Evolutionary conservation across 2,797 vertebrate genomes (phyloP).

Genomic region (Luscinia luscinia): DNA sequence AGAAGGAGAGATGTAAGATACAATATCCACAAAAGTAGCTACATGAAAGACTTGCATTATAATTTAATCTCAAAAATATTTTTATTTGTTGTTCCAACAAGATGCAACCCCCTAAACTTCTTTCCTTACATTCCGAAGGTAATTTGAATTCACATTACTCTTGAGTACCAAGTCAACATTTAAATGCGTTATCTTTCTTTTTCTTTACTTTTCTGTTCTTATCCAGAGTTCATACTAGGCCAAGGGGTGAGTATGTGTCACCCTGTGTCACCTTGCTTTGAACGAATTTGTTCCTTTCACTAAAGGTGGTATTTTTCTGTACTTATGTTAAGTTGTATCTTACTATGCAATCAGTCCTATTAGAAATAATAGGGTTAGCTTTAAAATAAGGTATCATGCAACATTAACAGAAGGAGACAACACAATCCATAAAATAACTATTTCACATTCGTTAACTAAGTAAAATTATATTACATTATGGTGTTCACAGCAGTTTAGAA

Average conservation of each 20-base stretch:
- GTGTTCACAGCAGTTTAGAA: neutral
- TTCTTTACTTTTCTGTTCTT: neutral
- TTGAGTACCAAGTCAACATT: neutral
- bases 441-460: neutral
- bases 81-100: neutral
- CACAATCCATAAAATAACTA: neutral
- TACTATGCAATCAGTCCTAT: neutral
- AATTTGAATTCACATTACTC: neutral
- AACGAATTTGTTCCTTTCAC: neutral
- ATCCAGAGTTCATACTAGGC: neutral
- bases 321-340: neutral
- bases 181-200: neutral
- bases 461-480: neutral
- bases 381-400: neutral
- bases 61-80: neutral
- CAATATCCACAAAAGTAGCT: neutral
- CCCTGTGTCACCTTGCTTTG: neutral
- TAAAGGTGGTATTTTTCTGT: neutral
- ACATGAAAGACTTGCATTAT: fast-evolving
- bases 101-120: fast-evolving
- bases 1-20: neutral
- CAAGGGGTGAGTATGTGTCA: neutral
- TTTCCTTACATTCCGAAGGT: neutral
- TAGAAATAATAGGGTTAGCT: neutral
- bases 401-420: neutral